Conservation (phyloP, 2,113 vertebrate species). For the Sebastes fasciatus region DNA sequence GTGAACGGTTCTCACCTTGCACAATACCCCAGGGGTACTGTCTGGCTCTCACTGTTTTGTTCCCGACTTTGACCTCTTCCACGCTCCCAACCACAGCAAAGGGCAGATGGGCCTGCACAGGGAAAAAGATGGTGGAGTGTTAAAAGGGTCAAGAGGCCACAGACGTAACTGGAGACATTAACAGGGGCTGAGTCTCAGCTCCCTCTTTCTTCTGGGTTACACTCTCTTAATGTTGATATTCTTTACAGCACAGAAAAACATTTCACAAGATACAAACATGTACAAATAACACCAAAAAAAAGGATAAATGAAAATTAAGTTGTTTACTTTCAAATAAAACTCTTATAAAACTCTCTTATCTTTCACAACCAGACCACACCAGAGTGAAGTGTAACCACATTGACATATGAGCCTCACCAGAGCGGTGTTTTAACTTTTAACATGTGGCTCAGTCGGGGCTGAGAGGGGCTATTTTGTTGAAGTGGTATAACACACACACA, state of each 20-base stretch:
- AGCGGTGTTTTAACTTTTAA: conserved; percentile 31
- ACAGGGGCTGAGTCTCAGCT: neutral
- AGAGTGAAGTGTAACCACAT: conserved; percentile 18
- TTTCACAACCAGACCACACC: conserved; percentile 51
- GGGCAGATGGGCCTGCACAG: conserved; percentile 92
- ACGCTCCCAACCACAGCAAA: conserved; percentile 97
- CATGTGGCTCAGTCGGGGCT: conserved; percentile 31
- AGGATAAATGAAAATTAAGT: neutral
- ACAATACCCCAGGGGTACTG: conserved; percentile 99
- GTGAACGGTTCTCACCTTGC: conserved; percentile 89
- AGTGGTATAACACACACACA: conserved; percentile 49
- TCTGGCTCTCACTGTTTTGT: conserved; percentile 95
- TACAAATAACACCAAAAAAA: too few species aligned
- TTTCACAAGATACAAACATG: too few species aligned
- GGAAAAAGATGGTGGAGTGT: conserved; percentile 14
- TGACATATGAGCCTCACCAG: conserved; percentile 33
- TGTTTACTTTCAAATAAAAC: conserved; percentile 29
- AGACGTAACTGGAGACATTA: neutral
- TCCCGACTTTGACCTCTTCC: conserved; percentile 97
- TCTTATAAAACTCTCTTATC: conserved; percentile 18
- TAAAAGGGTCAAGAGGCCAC: conserved; percentile 17
- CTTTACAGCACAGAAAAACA: too few species aligned
- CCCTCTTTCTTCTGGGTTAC: neutral
- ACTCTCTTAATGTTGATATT: neutral
- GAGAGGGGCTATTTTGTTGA: conserved; percentile 31